Evolutionary conservation across 37 sponge, comb jelly and placozoan genomes (phyloP).

Genomic region (Theonella swinhoei): DNA sequence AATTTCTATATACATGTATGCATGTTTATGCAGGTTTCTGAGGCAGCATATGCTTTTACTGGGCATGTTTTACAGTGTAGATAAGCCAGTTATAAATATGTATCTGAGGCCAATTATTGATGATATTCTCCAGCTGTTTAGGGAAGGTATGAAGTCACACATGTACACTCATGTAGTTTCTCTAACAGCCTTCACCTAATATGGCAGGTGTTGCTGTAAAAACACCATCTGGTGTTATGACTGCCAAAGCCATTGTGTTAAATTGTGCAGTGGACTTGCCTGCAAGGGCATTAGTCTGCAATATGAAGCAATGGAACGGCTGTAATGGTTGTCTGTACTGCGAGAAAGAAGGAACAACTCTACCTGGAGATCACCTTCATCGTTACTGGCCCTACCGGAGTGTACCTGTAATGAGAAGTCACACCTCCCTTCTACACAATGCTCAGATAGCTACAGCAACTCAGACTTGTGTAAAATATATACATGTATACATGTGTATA

Average conservation of each 20-base stretch:
- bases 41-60: constrained; percentile 5
- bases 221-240: neutral
- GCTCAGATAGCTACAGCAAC: too few relatives aligned
- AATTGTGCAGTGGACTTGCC: neutral
- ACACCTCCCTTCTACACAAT: neutral
- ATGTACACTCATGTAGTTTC: too few relatives aligned
- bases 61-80: neutral
- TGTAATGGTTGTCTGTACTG: neutral
- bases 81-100: constrained; percentile 9
- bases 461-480: too few relatives aligned
- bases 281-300: neutral
- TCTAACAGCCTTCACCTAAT: too few relatives aligned
- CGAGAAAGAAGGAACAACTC: neutral
- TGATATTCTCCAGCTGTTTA: neutral
- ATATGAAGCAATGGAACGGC: constrained; percentile 2
- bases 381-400: neutral
- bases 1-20: neutral
- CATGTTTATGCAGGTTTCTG: neutral
- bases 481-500: too few relatives aligned
- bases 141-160: too few relatives aligned
- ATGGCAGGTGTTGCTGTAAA: constrained; percentile 5
- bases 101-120: constrained; percentile 2
- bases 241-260: neutral
- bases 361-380: neutral
- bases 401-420: neutral